Base-by-base conservation (phyloP, 2,888 invertebrate species). In the Flexamia atlantica region DNA sequence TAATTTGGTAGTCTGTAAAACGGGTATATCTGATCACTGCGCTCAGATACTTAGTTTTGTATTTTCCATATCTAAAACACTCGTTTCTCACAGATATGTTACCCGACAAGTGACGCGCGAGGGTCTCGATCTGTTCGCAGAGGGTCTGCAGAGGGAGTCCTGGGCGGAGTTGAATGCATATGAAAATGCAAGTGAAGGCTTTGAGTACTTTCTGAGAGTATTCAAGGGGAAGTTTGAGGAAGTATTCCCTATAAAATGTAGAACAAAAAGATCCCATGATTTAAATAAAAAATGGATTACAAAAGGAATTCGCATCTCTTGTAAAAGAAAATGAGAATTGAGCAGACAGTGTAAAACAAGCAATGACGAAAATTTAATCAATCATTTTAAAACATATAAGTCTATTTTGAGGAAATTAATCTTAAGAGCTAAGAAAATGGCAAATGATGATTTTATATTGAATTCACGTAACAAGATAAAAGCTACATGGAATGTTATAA, bases 371-470 rank as follows among this genome's bases (percentile, higher is more conserved):
- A 60, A 60, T 14, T 2, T 60, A 23, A 28, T 28, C 25, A 60
- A 60, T 28, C 17, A 60, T 20, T 60, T 10, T 60, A 60, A 60
- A 60, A 10, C 28, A 7, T 60, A 60, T 9, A 60, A 60, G 23
- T 60, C 60, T 3, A 23, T 70, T 7, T 70, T 70, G 9, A 70
- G 70, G 32, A 32, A 28, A 70, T 30, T 3, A 1, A 4, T 70
- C 30, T 20, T 30, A 20, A 70, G n/a, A 32, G 70, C 30, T 2
- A 70, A 70, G 36, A 70, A 32, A 30, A 70, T 70, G 70, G 30
- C 32, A 70, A 70, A 70, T 32, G 70, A 70, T n/a, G 30, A 32
- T 32, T 28, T 70, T 70, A 70, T 70, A 70, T 17, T 32, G 7
- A 70, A 17, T n/a, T 32, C 25, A 9, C 5, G 32, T 28, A 70